A percentile compares a stretch with the other conserved stretches of the same genome.
phyloP scores from a whole-genome alignment of 2,888 invertebrate species.

The Dicyrtoma fusca region DNA sequence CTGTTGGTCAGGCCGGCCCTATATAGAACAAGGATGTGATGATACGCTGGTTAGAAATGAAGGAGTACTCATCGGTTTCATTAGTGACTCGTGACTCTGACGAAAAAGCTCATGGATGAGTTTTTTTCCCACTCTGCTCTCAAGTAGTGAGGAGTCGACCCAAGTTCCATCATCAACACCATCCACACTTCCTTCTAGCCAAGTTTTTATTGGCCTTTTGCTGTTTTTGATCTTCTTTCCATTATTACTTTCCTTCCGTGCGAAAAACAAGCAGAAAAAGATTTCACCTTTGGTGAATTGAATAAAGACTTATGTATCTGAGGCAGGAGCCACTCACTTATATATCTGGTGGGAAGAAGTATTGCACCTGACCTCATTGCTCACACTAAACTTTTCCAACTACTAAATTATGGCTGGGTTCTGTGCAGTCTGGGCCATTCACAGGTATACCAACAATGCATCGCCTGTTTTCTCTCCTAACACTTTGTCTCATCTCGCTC shows the following conservation, averaged over 20 bases:
- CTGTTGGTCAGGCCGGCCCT: neutral
- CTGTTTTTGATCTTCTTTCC: constrained; percentile 25
- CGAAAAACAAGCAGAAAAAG: constrained; percentile 11
- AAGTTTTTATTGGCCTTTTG: constrained; percentile 32
- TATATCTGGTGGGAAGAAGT: neutral
- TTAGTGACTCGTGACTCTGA: constrained; percentile 35
- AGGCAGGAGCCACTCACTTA: neutral
- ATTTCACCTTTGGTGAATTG: constrained; percentile 10
- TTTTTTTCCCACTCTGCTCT: constrained; percentile 12
- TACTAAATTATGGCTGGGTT: too few relatives aligned
- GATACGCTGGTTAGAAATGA: constrained; percentile 20
- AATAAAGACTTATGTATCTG: constrained; percentile 2
- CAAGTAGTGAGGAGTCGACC: neutral
- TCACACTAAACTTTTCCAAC: neutral
- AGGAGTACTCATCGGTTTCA: constrained; percentile 40
- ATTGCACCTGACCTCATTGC: neutral
- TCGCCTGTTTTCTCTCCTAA: neutral
- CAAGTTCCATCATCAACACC: neutral
- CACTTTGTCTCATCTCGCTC: constrained; percentile 1
- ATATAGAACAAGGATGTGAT: neutral
- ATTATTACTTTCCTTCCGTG: constrained; percentile 18
- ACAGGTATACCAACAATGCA: too few relatives aligned
- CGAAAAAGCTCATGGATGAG: constrained; percentile 31
- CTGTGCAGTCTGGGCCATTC: too few relatives aligned
- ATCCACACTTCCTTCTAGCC: neutral